These are phyloP conservation scores for Axis porcinus DNA, from an alignment of 2,113 vertebrate species.

Conservation along the genomic window DNA sequence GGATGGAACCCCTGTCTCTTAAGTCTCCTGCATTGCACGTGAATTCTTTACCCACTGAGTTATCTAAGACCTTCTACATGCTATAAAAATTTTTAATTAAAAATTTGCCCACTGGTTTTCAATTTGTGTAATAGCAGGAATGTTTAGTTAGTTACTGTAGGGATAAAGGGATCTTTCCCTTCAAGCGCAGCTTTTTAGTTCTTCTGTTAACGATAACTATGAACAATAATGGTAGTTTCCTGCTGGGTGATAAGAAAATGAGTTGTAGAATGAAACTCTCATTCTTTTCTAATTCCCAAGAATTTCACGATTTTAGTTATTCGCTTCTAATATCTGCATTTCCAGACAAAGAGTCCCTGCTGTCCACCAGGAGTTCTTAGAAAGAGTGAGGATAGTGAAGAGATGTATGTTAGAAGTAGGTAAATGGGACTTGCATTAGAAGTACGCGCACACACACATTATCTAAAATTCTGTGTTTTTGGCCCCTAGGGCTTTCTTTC, in stretches of 20 bases:
- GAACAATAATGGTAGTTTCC: not conserved
- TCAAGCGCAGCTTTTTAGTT: constrained; percentile 63
- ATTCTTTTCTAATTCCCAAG: not conserved
- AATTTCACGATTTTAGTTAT: not conserved
- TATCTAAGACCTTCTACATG: constrained; percentile 53
- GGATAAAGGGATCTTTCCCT: constrained; percentile 65
- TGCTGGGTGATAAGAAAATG: constrained; percentile 57
- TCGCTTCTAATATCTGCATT: not conserved
- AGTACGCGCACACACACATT: not conserved
- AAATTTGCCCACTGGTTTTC: constrained; percentile 81
- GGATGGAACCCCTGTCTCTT: not conserved
- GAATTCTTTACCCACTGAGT: not conserved
- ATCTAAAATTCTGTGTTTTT: not conserved
- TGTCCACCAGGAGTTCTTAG: not conserved
- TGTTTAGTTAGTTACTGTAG: constrained; percentile 69
- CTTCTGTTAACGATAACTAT: constrained; percentile 50
- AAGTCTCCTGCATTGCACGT: not conserved
- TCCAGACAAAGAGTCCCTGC: not conserved
- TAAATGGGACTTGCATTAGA: not conserved
- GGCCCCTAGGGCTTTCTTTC: not conserved
- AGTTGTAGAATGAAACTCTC: constrained; percentile 31
- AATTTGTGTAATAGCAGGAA: constrained; percentile 74
- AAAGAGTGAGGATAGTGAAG: not conserved
- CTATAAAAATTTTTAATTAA: constrained; percentile 87
- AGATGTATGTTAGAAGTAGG: not conserved